phyloP scores from a whole-genome alignment of 2,888 invertebrate species.

The Plutella xylostella region DNA sequence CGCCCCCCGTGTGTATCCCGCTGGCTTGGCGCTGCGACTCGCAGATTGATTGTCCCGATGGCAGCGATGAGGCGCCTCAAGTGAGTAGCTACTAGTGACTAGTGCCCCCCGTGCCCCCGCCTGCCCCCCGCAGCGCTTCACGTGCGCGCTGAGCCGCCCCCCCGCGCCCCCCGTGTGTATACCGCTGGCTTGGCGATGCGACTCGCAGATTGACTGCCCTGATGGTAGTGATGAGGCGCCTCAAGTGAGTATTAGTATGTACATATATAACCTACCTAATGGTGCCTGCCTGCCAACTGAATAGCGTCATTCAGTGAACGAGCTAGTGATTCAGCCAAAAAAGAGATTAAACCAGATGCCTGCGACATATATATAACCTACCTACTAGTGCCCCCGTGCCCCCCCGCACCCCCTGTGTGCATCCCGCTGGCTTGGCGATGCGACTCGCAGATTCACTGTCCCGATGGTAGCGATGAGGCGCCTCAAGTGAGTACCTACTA shows the following conservation, averaged over 20 bases:
- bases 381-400: background rate
- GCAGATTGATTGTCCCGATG: conserved; percentile 84
- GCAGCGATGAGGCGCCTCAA: conserved; percentile 72
- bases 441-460: conserved; percentile 86
- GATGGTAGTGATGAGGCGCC: conserved; percentile 79
- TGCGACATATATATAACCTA: no score
- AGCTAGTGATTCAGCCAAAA: no score
- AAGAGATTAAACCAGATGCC: no score
- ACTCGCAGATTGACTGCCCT: conserved; percentile 84
- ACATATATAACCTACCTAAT: conserved; percentile 30
- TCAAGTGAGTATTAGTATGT: background rate
- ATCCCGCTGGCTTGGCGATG: conserved; percentile 38
- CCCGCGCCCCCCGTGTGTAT: conserved; percentile 15
- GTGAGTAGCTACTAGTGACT: background rate
- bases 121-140: conserved; percentile 75
- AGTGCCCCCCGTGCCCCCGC: conserved; percentile 56
- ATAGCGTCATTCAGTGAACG: conserved; percentile 75
- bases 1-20: conserved; percentile 15
- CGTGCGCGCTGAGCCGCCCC: conserved; percentile 54
- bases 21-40: conserved; percentile 72
- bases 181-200: conserved; percentile 54
- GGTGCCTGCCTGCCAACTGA: conserved; percentile 70
- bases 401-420: conserved; percentile 15
- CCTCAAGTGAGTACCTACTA: background rate
- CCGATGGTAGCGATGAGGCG: conserved; percentile 80